Evolutionary conservation across 2,888 invertebrate genomes (phyloP).

Genomic region (Biston betularia): DNA sequence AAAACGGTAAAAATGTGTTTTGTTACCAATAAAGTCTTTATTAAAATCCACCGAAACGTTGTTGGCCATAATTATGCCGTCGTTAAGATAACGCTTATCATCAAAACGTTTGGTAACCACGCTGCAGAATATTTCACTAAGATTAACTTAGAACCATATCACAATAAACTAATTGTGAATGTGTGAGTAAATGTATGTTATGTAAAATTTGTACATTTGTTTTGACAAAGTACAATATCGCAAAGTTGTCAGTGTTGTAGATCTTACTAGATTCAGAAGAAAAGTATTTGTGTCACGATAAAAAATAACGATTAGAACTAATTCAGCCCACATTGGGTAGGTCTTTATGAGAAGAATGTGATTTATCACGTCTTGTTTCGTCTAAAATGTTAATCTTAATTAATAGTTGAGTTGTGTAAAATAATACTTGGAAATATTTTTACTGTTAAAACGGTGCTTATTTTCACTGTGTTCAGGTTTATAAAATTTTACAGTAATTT

Average conservation of each 20-base stretch:
- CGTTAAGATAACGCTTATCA: conserved; percentile 77
- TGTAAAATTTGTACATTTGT: background rate
- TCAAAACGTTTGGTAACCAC: conserved; percentile 60
- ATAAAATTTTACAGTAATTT: no score
- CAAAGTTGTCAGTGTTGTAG: background rate
- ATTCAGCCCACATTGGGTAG: conserved; percentile 73
- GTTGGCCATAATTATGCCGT: conserved; percentile 62
- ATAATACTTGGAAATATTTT: conserved; percentile 47
- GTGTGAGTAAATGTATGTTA: no score
- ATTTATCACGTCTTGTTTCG: conserved; percentile 62
- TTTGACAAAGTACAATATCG: conserved; percentile 12
- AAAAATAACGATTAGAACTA: conserved; percentile 63
- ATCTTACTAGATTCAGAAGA: conserved; percentile 39
- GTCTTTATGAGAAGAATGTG: conserved; percentile 71
- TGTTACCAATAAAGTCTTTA: conserved; percentile 71
- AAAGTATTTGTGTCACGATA: conserved; percentile 65
- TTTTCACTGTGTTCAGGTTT: no score
- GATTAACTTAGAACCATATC: conserved; percentile 16
- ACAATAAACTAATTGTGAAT: background rate
- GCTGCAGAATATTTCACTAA: conserved; percentile 57
- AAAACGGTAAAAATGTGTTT: conserved; percentile 65
- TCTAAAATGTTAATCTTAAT: conserved; percentile 73
- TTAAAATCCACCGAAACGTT: conserved; percentile 63
- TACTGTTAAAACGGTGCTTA: conserved; percentile 32
- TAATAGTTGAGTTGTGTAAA: conserved; percentile 48